Base-by-base conservation (phyloP, 2,888 invertebrate genomes). In the Dynastes grantii region DNA sequence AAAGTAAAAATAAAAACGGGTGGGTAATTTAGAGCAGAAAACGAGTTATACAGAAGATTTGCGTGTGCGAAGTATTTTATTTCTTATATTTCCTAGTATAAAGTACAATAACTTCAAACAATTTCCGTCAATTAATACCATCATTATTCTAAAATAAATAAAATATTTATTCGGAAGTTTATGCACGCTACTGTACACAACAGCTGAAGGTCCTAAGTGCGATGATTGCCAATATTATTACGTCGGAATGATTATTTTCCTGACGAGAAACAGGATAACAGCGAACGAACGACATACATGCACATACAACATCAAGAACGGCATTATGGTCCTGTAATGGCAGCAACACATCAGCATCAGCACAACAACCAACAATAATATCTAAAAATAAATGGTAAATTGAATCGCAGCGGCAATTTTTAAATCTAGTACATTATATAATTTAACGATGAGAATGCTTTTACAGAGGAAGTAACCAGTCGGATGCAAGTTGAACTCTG, bases 401-500 rank as follows among this genome's bases (percentile, higher is more conserved):
- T 84, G 84, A 84, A 86, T 86, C 85, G 86, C 86, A 86, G 85
- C 85, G 82, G 87, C 87, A 88, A 88, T 88, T 88, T 88, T 88
- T 87, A 87, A 88, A 88, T 88, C 87, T 88, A 87, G 88, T 87
- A 86, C 88, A 88, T 88, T 88, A 88, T 88, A 87, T 87, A 88
- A 88, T 88, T 88, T 88, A 88, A 86, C 84, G 85, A 85, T 88
- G 88, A 88, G 88, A 88, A 88, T 88, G 87, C 86, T 87, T 87
- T 87, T 86, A 85, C 85, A 88, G 88, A 88, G 89, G 89, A 89
- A 89, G 88, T 88, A 87, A 87, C 87, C 88, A 88, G 88, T 88
- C 88, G 89, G 88, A 89, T 88, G 88, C 88, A 88, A 88, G 88
- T 88, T 88, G 87, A 87, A 88, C 88, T 87, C 87, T 87, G 88